phyloP scores from a whole-genome alignment of 2,888 invertebrate species.

The Candidula unifasciata region DNA sequence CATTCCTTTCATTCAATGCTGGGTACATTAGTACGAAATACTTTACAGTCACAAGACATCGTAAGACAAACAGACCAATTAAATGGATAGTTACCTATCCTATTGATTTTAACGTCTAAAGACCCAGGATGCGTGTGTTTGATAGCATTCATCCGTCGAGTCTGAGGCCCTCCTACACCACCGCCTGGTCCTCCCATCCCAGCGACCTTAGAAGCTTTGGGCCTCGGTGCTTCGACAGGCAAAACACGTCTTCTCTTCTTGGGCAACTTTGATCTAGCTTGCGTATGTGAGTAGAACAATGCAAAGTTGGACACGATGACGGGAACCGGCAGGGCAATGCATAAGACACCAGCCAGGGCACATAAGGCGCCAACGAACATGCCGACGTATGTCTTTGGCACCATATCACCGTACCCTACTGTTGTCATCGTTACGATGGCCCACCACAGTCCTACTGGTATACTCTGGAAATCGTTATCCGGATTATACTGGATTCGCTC shows the following conservation, averaged over 20 bases:
- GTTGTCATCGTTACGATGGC: conserved; percentile 97
- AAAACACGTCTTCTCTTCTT: conserved; percentile 92
- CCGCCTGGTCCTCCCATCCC: conserved; percentile 77
- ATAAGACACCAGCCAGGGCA: conserved; percentile 92
- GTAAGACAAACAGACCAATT: conserved; percentile 9
- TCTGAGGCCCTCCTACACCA: conserved; percentile 76
- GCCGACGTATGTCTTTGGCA: conserved; percentile 95
- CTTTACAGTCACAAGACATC: background rate
- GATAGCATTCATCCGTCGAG: conserved; percentile 88
- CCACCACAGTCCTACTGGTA: conserved; percentile 96
- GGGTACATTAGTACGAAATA: background rate
- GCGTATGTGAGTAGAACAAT: conserved; percentile 97
- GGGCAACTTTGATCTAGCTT: conserved; percentile 96
- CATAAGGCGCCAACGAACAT: conserved; percentile 98
- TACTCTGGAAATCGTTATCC: conserved; percentile 95
- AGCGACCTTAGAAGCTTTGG: conserved; percentile 66
- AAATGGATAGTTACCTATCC: conserved; percentile 51
- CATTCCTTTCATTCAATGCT: background rate
- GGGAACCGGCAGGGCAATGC: conserved; percentile 93
- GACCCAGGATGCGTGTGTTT: conserved; percentile 88
- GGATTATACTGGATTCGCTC: conserved; percentile 96
- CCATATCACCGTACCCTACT: conserved; percentile 96
- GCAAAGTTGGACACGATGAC: conserved; percentile 95
- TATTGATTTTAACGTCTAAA: conserved; percentile 69
- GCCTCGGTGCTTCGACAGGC: conserved; percentile 84